phyloP scores from a whole-genome alignment of 2,797 vertebrate species.

The Orientallactaga sibirica region DNA sequence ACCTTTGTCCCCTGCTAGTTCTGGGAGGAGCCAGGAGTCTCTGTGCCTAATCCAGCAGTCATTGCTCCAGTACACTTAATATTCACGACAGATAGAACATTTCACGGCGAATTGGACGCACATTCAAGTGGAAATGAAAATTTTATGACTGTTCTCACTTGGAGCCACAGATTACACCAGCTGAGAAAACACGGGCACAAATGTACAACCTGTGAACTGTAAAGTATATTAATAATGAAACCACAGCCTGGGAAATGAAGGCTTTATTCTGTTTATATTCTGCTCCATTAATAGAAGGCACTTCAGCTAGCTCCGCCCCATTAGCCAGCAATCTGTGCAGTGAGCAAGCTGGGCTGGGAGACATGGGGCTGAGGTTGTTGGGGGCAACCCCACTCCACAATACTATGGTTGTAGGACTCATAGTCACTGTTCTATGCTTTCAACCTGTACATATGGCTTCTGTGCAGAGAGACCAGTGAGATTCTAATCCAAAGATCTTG shows the following conservation, averaged over 20 bases:
- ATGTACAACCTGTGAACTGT: slow-evolving; percentile 91
- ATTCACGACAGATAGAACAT: slow-evolving; percentile 91
- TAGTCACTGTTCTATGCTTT: fast-evolving
- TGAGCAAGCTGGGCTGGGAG: background rate
- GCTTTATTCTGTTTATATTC: slow-evolving; percentile 92
- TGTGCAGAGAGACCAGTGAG: fast-evolving
- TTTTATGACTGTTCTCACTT: slow-evolving; percentile 91
- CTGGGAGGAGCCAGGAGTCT: slow-evolving; percentile 62
- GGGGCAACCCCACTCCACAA: background rate
- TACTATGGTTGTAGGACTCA: fast-evolving
- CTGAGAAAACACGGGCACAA: slow-evolving; percentile 89
- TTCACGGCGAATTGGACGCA: slow-evolving; percentile 91
- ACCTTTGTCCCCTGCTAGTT: background rate
- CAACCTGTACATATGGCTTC: background rate
- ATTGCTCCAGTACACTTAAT: slow-evolving; percentile 86
- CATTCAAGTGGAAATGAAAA: slow-evolving; percentile 91
- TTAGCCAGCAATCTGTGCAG: slow-evolving; percentile 85
- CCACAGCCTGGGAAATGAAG: slow-evolving; percentile 90
- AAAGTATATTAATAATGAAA: slow-evolving; percentile 92
- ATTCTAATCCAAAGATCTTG: background rate
- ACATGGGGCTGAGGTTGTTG: background rate
- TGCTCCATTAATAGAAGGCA: slow-evolving; percentile 90
- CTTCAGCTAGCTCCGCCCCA: slow-evolving; percentile 88
- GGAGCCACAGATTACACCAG: slow-evolving; percentile 87
- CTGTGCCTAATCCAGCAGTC: slow-evolving; percentile 82